phyloP scores from a whole-genome alignment of 2,888 invertebrate species.

The Polyommatus icarus region DNA sequence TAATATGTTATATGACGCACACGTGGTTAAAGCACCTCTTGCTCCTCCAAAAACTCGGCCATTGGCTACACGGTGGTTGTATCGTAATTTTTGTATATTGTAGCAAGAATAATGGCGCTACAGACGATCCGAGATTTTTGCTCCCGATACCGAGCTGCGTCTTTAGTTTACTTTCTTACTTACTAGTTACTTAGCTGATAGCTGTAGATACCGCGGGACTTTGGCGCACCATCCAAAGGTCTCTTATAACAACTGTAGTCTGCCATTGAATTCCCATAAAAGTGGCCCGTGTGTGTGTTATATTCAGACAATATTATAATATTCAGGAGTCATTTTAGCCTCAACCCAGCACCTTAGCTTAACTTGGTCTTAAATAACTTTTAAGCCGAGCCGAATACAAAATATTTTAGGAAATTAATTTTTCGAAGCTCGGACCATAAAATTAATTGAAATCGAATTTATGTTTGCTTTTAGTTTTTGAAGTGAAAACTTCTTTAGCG shows the following conservation, averaged over 20 bases:
- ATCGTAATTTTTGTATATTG: too few relatives aligned
- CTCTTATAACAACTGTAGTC: too few relatives aligned
- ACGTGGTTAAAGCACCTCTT: too few relatives aligned
- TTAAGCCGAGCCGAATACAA: neutral
- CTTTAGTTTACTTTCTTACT: too few relatives aligned
- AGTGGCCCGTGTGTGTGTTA: neutral
- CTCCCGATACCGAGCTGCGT: neutral
- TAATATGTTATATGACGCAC: too few relatives aligned
- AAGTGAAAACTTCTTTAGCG: too few relatives aligned
- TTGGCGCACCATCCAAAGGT: too few relatives aligned
- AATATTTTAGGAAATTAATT: slow-evolving; percentile 16
- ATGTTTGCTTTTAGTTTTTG: neutral
- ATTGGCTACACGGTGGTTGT: too few relatives aligned
- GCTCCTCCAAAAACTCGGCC: too few relatives aligned
- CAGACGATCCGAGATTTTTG: neutral
- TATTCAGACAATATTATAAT: neutral
- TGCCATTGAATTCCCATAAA: neutral
- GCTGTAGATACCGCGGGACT: too few relatives aligned
- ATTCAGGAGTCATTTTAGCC: neutral
- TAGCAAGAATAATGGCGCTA: neutral
- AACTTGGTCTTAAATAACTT: neutral
- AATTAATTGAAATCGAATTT: slow-evolving; percentile 11
- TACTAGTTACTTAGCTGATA: too few relatives aligned
- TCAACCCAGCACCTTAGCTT: neutral
- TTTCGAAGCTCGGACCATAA: neutral